Conservation (phyloP, 1,140 invertebrate genomes). For the Globodera ellingtonae region DNA sequence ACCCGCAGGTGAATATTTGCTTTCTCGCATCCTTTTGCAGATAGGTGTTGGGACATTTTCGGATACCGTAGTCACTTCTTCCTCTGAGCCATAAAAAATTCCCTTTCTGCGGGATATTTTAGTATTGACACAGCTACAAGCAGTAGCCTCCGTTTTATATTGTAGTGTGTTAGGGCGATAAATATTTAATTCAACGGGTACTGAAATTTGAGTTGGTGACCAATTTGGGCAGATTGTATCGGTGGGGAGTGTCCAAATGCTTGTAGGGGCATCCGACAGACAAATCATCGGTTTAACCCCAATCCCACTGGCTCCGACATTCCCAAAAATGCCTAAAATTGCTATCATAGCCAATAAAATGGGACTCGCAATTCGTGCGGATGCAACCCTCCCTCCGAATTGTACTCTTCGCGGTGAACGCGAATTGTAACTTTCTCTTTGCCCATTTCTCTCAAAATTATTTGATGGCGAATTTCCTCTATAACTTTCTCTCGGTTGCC, state of each 20-base stretch:
- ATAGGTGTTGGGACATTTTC: background rate
- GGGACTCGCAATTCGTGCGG: background rate
- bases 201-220: background rate
- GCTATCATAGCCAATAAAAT: conserved; percentile 1
- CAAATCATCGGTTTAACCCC: conserved; percentile 7
- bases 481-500: background rate
- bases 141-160: conserved; percentile 13
- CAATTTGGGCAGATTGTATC: conserved; percentile 17
- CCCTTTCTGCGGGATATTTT: background rate
- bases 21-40: background rate
- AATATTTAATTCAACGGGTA: background rate
- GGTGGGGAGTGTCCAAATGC: background rate
- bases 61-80: background rate
- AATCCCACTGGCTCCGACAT: background rate
- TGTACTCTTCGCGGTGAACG: background rate
- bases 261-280: background rate
- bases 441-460: too few species aligned
- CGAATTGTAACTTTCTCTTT: too few species aligned
- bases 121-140: conserved; percentile 6
- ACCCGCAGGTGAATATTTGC: background rate
- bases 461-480: background rate
- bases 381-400: background rate
- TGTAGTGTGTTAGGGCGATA: conserved; percentile 10
- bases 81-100: background rate
- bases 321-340: background rate